Conservation (phyloP, 2,888 invertebrate species). For the Drosophila barbarae region DNA sequence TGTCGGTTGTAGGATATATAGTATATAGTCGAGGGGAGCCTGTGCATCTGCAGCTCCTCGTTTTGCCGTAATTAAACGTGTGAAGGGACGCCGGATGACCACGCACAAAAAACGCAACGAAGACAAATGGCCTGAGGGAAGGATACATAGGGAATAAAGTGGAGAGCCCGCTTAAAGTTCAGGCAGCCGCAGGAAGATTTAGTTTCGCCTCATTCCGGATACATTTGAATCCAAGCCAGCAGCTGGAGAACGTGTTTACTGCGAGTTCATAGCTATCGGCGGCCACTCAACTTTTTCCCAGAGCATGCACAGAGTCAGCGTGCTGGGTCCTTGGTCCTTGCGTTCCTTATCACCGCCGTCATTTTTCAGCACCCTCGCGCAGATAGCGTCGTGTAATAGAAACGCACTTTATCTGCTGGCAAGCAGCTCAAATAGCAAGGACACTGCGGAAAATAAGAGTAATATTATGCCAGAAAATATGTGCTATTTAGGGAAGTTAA, state of each 20-base stretch:
- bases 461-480: no score
- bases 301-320: conserved; percentile 1
- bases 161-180: conserved; percentile 22
- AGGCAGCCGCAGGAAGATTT: conserved; percentile 18
- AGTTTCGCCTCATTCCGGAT: conserved; percentile 9
- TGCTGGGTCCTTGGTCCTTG: conserved; percentile 12
- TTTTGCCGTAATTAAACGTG: conserved; percentile 53
- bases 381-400: conserved; percentile 35
- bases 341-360: conserved; percentile 29
- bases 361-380: conserved; percentile 30
- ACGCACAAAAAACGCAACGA: conserved; percentile 32
- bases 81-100: conserved; percentile 38
- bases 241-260: conserved; percentile 34
- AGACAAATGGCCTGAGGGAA: conserved; percentile 28
- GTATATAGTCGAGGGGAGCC: neutral
- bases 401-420: conserved; percentile 41
- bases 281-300: conserved; percentile 20
- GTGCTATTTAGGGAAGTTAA: neutral
- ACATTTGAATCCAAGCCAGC: conserved; percentile 29
- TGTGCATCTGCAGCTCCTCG: conserved; percentile 35
- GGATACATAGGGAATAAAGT: conserved; percentile 1
- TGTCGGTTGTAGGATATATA: neutral
- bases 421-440: conserved; percentile 26
- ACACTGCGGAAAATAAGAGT: neutral
- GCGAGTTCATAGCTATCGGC: conserved; percentile 24